Evolutionary conservation across 2,797 vertebrate species (phyloP), one percentile per base, ranked within the genome.

Genomic region (Pampus argenteus): DNA sequence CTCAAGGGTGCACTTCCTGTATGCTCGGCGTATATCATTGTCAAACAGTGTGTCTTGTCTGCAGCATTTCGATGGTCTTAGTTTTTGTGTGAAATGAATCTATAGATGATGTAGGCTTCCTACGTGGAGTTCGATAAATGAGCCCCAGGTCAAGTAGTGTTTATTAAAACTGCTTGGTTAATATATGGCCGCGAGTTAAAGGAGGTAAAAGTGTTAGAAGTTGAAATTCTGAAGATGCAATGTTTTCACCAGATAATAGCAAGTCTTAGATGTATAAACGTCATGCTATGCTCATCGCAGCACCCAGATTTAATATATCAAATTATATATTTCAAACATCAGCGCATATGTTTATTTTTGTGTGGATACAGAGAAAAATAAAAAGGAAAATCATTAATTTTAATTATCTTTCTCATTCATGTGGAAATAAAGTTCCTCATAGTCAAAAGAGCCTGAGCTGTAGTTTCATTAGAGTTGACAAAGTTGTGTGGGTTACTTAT

Each of bases 401-500:
- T 38, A 4, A 15, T 26, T 20, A 13, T 50, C 10, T 64, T 54
- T 36, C 34, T n/a, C 20, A 45, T 55, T 31, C 20, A 36, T 50
- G 36, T 66, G 13, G 15, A 38, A 20, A 51, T 36, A 4, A 51
- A 50, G 45, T 47, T 44, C 22, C 50, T 58, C 5, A 34, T 22
- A 18, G 26, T 40, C 20, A 14, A 22, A 47, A 59, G 9, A 28
- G 38, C 14, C 14, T 5, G 17, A 5, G 44, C 3, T 34, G 2
- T 31, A 26, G 26, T 44, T 47, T 40, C 22, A 36, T n/a, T n/a
- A n/a, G 28, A 29, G 28, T 34, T 15, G 23, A 40, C 13, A 44
- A 4, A 58, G 20, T 22, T 10, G 54, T 70, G 58, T 64, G 59
- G n/a, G 42, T 77, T 66, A 71, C 72, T 81, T 28, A 17, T 17